Evolutionary conservation across 2,888 invertebrate species (phyloP).

Genomic region (Zootermopsis nevadensis): DNA sequence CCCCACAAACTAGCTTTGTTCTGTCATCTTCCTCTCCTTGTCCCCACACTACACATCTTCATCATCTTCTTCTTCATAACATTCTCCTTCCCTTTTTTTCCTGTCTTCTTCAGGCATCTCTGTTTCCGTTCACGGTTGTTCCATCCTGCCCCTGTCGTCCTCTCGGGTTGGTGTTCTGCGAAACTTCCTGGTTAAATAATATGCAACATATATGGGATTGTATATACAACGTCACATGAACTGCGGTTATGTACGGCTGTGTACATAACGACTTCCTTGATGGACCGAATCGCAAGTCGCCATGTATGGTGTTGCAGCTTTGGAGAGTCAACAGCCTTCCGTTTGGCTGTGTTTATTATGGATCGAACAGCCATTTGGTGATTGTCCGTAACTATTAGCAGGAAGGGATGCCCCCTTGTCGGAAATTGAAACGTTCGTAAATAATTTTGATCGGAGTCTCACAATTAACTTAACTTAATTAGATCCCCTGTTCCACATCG

Average conservation of each 20-base stretch:
- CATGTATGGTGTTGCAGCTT: not conserved
- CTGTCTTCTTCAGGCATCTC: not conserved
- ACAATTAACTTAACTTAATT: no score
- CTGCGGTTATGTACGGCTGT: not conserved
- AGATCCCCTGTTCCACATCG: no score
- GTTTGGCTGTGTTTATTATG: no score
- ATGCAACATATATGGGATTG: not conserved
- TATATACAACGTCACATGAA: not conserved
- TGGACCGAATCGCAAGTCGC: not conserved
- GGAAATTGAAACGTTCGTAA: no score
- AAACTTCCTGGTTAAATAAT: not conserved
- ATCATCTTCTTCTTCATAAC: not conserved
- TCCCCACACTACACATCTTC: not conserved
- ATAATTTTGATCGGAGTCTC: no score
- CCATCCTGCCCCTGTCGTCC: constrained; percentile 26
- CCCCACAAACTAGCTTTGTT: constrained; percentile 21
- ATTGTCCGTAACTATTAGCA: no score
- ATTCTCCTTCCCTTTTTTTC: not conserved
- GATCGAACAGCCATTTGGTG: no score
- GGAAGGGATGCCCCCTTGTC: no score
- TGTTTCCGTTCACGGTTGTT: not conserved
- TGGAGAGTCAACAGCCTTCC: not conserved
- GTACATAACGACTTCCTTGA: not conserved
- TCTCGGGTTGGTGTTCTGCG: not conserved
- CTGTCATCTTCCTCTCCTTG: constrained; percentile 16